Base-by-base conservation (phyloP, 2,113 vertebrate genomes). In the Alligator mississippiensis region DNA sequence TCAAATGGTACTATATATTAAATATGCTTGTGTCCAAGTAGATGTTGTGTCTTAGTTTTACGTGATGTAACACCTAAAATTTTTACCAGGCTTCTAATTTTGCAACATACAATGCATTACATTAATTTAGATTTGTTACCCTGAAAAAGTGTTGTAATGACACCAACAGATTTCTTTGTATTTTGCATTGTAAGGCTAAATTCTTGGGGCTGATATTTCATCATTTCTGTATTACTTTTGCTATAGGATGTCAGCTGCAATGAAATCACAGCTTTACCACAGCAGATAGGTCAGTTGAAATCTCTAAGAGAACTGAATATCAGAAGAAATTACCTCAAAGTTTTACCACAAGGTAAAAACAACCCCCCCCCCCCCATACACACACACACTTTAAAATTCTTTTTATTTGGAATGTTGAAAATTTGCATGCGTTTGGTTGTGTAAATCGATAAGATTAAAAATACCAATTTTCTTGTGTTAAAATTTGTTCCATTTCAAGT, bases 161-260 rank as follows among this genome's bases (percentile, higher is more conserved):
- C 30, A 60, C 34, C 25, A 70, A 75, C 34, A 88, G 27, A 70
- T 55, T 70, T 75, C 27, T 54, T 90, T 11, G 63, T 62, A 25
- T 82, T 76, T 91, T 11, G 28, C 70, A 18, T 27, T 63, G n/a
- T 80, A 10, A 74, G 58, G 34, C n/a, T 87, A 62, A 78, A 63
- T 38, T 55, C 30, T 55, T 25, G 11, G 61, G 64, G 5, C 34
- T 86, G 38, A 16, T 66, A 58, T 1, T 91, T 96, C 19, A 90
- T 95, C 34, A 11, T 94, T 82, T 95, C 68, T 95, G 0, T 66
- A 70, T 94, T 93, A 8, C 54, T 93, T 95, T 92, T 89, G 17
- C 64, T 91, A 34, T 97, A 99, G 99, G 99, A 99, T 95, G 98
- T 99, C 95, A 99, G 99, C 97, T 99, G 99, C 93, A 99, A 99